Evolutionary conservation across 2,888 invertebrate genomes (phyloP).

Genomic region (Thymelicus lineola): DNA sequence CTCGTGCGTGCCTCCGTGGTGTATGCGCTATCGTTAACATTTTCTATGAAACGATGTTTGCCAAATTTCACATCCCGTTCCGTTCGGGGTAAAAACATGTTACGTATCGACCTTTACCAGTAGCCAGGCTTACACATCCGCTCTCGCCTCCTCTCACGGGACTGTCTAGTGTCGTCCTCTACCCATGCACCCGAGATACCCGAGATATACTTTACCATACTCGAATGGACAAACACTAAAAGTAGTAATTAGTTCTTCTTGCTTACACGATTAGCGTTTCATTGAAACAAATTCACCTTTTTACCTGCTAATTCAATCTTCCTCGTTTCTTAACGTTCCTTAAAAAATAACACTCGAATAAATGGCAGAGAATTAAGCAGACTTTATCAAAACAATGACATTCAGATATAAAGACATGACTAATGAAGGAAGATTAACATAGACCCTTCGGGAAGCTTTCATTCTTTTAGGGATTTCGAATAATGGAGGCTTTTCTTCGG

Average conservation of each 20-base stretch:
- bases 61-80: no score
- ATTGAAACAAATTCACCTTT: neutral
- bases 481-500: constrained; percentile 55
- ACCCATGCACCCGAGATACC: no score
- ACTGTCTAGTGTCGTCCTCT: no score
- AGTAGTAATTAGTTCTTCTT: neutral
- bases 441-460: constrained; percentile 57
- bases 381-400: constrained; percentile 48
- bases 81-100: no score
- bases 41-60: no score
- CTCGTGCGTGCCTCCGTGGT: no score
- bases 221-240: no score
- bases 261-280: neutral
- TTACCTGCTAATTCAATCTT: constrained; percentile 6
- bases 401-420: constrained; percentile 59
- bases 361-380: constrained; percentile 39
- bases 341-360: constrained; percentile 34
- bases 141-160: no score
- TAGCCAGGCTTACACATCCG: no score
- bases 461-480: constrained; percentile 57
- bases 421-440: constrained; percentile 64
- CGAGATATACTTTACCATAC: no score
- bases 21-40: no score
- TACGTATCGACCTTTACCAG: no score
- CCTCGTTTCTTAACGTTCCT: neutral